Conservation (phyloP, 2,797 vertebrate species). For the Chiloscyllium punctatum region DNA sequence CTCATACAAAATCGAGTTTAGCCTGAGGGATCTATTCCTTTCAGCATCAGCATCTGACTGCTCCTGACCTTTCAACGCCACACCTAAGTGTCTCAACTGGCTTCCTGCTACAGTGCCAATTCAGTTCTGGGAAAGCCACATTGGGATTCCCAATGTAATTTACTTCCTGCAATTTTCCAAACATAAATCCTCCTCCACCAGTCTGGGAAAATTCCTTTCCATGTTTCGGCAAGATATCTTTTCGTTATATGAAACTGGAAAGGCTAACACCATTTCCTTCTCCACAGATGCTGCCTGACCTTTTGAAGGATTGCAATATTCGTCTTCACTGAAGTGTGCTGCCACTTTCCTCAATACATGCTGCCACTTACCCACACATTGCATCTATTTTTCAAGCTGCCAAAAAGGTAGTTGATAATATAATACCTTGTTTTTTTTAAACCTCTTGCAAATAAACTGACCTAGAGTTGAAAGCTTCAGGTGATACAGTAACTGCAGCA, state of each 20-base stretch:
- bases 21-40: too few relatives aligned
- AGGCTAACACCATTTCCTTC: not conserved
- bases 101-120: not conserved
- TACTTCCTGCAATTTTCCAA: not conserved
- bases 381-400: not conserved
- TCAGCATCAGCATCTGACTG: not conserved
- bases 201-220: not conserved
- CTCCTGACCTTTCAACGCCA: not conserved
- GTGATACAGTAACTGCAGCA: not conserved
- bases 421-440: too few relatives aligned
- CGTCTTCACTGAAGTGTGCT: not conserved
- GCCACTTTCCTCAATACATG: not conserved
- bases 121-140: not conserved
- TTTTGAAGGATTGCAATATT: not conserved
- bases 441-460: not conserved
- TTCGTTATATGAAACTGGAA: not conserved
- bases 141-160: not conserved
- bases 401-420: not conserved
- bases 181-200: not conserved
- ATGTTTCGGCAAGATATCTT: not conserved
- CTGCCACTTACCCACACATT: not conserved
- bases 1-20: too few relatives aligned
- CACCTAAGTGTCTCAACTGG: not conserved
- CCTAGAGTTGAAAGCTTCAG: not conserved
- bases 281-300: not conserved